These are phyloP conservation scores for Embiotoca jacksoni DNA, from an alignment of 2,113 vertebrate species.

Conservation along the genomic window DNA sequence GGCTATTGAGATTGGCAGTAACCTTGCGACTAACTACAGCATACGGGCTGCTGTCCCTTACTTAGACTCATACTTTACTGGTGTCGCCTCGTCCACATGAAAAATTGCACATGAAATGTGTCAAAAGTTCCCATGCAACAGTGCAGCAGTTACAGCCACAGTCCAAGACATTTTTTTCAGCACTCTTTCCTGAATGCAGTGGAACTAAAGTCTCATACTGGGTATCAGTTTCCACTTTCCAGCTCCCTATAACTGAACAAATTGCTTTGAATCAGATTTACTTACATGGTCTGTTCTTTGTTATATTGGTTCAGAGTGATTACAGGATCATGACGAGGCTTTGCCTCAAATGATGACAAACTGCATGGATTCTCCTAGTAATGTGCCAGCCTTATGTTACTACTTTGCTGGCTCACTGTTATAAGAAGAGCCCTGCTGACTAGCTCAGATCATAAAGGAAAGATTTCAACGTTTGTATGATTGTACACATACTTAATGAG, in stretches of 20 bases:
- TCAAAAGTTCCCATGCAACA: slow-evolving; percentile 12
- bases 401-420: slow-evolving; percentile 31
- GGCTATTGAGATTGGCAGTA: slow-evolving; percentile 5
- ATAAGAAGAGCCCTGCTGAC: slow-evolving; percentile 8
- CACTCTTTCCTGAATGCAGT: slow-evolving; percentile 64
- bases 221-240: slow-evolving; percentile 77
- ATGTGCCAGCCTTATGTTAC: slow-evolving; percentile 39
- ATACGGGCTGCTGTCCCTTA: neutral
- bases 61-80: neutral
- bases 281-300: slow-evolving; percentile 75
- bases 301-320: slow-evolving; percentile 68
- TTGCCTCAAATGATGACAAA: slow-evolving; percentile 73
- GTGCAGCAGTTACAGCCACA: neutral
- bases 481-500: slow-evolving; percentile 16
- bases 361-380: slow-evolving; percentile 63
- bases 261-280: slow-evolving; percentile 80
- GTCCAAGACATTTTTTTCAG: slow-evolving; percentile 59
- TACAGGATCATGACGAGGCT: slow-evolving; percentile 72
- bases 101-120: slow-evolving; percentile 17
- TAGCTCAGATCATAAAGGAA: slow-evolving; percentile 19
- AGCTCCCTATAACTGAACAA: slow-evolving; percentile 81
- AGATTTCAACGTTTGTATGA: slow-evolving; percentile 6
- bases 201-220: slow-evolving; percentile 70
- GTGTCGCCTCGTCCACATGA: neutral
- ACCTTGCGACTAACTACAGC: neutral